Conservation (phyloP, 2,888 invertebrate species). For the Nomada ferruginata region DNA sequence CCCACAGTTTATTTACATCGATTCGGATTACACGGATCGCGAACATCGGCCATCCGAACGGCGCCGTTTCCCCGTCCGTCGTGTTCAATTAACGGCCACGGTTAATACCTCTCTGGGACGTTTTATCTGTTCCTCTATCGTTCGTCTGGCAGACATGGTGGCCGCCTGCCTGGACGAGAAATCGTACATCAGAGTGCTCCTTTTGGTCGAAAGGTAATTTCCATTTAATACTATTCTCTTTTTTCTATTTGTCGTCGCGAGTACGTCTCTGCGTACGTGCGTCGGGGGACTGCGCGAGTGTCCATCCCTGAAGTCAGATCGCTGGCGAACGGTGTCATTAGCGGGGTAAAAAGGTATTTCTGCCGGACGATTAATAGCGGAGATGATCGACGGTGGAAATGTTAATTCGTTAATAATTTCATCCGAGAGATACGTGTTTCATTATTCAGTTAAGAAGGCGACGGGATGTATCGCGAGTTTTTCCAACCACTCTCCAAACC, state of each 20-base stretch:
- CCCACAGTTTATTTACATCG: slow-evolving; percentile 52
- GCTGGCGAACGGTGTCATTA: no score
- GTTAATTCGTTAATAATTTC: no score
- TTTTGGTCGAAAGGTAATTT: slow-evolving; percentile 51
- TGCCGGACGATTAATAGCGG: no score
- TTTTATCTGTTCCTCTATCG: neutral
- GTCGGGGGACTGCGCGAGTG: no score
- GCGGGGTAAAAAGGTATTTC: no score
- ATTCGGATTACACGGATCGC: slow-evolving; percentile 35
- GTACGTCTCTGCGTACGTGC: no score
- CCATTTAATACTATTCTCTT: neutral
- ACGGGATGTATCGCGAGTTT: no score
- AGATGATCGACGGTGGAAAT: no score
- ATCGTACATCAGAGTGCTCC: slow-evolving; percentile 47
- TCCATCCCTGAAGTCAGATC: no score
- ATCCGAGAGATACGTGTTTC: no score
- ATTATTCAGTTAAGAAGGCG: no score
- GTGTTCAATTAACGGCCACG: neutral
- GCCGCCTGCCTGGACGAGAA: slow-evolving; percentile 42
- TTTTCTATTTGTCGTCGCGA: neutral
- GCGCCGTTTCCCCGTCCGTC: neutral
- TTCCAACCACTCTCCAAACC: no score
- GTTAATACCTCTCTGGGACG: neutral
- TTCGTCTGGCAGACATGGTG: slow-evolving; percentile 33
- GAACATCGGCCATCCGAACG: neutral